Percentiles rank a stretch among this genome's conserved stretches.
Conservation (phyloP, 2,797 vertebrate species). For the Anguilla pacifica region DNA sequence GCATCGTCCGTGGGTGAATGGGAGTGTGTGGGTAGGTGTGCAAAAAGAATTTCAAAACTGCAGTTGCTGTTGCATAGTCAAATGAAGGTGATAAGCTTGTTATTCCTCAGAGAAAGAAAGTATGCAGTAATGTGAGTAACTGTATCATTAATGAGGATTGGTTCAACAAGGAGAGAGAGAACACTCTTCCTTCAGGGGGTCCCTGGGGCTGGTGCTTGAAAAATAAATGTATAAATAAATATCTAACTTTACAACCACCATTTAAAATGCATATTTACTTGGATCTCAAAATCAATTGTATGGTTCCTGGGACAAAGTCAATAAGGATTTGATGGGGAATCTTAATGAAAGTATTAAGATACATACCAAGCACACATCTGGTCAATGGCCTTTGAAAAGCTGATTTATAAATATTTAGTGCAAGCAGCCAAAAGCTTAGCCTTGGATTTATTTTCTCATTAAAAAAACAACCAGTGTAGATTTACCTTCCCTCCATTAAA, state of each 20-base stretch:
- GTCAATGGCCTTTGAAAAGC: neutral
- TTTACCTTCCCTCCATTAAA: neutral
- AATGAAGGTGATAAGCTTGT: neutral
- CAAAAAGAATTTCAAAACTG: neutral
- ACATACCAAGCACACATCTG: neutral
- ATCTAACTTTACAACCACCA: neutral
- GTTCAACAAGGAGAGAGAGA: neutral
- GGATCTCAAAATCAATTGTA: conserved; percentile 7
- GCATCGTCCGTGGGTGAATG: neutral
- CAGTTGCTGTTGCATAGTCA: neutral
- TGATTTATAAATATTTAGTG: conserved; percentile 13
- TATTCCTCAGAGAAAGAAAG: neutral
- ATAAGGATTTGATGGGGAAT: conserved; percentile 1
- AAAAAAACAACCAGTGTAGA: neutral
- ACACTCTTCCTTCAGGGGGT: neutral
- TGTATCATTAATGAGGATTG: neutral
- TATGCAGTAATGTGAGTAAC: neutral
- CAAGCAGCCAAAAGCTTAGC: neutral
- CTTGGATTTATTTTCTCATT: neutral
- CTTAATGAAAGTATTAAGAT: neutral
- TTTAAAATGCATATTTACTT: neutral
- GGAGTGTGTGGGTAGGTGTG: too few relatives aligned
- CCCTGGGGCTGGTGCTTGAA: neutral
- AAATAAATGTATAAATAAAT: conserved; percentile 6
- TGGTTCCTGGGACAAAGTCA: conserved; percentile 1